Base-by-base conservation (phyloP, 1,140 invertebrate species). In the Octopus bimaculoides region DNA sequence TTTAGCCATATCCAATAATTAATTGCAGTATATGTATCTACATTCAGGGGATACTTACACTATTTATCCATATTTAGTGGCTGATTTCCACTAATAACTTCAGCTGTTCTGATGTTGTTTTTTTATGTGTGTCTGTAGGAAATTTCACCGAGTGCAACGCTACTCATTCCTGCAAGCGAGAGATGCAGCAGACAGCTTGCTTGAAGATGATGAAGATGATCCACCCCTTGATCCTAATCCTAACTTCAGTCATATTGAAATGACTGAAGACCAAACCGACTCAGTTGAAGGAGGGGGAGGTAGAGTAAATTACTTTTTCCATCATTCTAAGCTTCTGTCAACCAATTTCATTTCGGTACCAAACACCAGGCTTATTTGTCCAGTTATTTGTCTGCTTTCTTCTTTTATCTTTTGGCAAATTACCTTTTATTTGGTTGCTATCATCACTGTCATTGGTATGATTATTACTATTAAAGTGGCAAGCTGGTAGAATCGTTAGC, bases 141-240 rank as follows among this genome's bases (percentile, higher is more conserved):
- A 66, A 52, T 78, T 66, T 41, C 77, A 26, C 14, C 55, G 69
- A 20, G 77, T 66, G 14, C 52, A 66, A 20, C 78, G 78, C 20
- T 80, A 80, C 77, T 41, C 55, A 69, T 53, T 80, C 55, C 56
- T 80, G 41, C 75, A 74, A 74, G 80, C 77, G 26, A 54, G 79
- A 8, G 80, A 82, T 69, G 82, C 82, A 54, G 75, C 82, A 52
- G 82, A 85, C 77, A 77, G 77, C 20, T 54, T 85, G 77, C 78
- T 85, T 56, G 83, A 82, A 76, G 82, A 77, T 66, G 81, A 85
- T 82, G 84, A 84, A 56, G 84, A 83, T 77, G 83, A 83, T 12
- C 83, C 84, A n/a, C 82, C 83, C 26, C 78, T 85, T 26, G 84
- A 85, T 75, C 78, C 83, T 9, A 80, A 81, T 53, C 79, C 80